Evolutionary conservation across 1,140 invertebrate genomes (phyloP).

Genomic region (Zelostemma sp.): DNA sequence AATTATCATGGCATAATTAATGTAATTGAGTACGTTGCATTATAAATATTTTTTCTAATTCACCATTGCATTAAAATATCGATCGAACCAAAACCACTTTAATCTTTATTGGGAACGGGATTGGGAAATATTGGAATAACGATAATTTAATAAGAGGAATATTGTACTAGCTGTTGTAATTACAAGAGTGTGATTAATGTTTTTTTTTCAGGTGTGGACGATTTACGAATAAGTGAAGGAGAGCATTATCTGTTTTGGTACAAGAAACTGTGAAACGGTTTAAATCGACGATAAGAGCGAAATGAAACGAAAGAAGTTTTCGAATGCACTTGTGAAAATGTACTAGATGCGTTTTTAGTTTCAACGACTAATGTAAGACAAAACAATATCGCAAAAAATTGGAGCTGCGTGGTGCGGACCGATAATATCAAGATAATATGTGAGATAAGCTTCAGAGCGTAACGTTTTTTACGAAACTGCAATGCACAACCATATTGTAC

Average conservation of each 20-base stretch:
- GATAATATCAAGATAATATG: conserved; percentile 45
- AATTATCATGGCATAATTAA: too few relatives aligned
- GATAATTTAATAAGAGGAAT: too few relatives aligned
- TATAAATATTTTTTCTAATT: too few relatives aligned
- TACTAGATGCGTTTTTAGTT: conserved; percentile 35
- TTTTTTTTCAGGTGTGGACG: conserved; percentile 81
- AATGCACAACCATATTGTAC: conserved; percentile 68
- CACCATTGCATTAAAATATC: too few relatives aligned
- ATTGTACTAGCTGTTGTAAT: too few relatives aligned
- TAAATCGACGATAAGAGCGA: conserved; percentile 15
- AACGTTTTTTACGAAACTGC: conserved; percentile 68
- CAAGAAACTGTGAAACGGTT: conserved; percentile 82
- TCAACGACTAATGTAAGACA: conserved; percentile 31
- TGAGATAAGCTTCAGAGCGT: conserved; percentile 57
- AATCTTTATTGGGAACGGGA: too few relatives aligned
- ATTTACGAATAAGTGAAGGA: conserved; percentile 83
- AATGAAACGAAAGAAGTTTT: conserved; percentile 17
- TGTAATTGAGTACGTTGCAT: too few relatives aligned
- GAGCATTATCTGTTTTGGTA: conserved; percentile 92
- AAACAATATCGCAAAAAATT: too few relatives aligned
- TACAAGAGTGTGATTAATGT: too few relatives aligned
- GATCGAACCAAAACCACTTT: too few relatives aligned
- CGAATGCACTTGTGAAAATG: conserved; percentile 34
- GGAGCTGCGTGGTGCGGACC: conserved; percentile 29
- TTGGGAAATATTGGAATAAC: too few relatives aligned